Conservation (phyloP, 2,888 invertebrate genomes). For the Vanessa cardui region DNA sequence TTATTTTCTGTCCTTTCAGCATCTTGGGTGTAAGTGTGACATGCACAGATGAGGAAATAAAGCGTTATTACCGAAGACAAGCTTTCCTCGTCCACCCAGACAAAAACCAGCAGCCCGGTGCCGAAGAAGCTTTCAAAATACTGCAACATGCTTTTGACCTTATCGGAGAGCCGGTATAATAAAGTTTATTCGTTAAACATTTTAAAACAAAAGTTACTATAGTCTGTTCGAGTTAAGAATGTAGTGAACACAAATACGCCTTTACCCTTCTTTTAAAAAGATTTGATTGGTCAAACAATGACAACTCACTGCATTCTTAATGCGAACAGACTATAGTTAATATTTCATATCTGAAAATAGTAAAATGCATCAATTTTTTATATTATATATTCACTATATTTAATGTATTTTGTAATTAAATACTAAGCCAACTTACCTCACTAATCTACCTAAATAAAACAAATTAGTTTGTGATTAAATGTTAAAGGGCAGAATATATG, state of each 20-base stretch:
- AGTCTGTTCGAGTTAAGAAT: too few relatives aligned
- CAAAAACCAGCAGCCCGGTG: slow-evolving; percentile 97
- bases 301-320: too few relatives aligned
- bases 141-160: slow-evolving; percentile 97
- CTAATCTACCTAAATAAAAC: too few relatives aligned
- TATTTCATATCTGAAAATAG: background rate
- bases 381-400: background rate
- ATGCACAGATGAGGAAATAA: slow-evolving; percentile 96
- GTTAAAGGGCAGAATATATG: too few relatives aligned
- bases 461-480: too few relatives aligned
- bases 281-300: too few relatives aligned
- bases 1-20: slow-evolving; percentile 68
- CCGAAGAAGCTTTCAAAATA: slow-evolving; percentile 98
- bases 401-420: too few relatives aligned
- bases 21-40: slow-evolving; percentile 94
- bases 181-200: background rate
- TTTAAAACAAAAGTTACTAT: background rate
- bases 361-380: too few relatives aligned
- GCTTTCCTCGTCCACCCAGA: slow-evolving; percentile 98
- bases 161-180: slow-evolving; percentile 92
- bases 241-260: too few relatives aligned
- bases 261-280: too few relatives aligned
- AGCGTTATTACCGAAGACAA: slow-evolving; percentile 96
- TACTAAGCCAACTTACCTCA: too few relatives aligned
- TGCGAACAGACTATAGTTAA: too few relatives aligned